Conservation (phyloP, 2,888 invertebrate genomes). For the Microctonus hyperodae region DNA sequence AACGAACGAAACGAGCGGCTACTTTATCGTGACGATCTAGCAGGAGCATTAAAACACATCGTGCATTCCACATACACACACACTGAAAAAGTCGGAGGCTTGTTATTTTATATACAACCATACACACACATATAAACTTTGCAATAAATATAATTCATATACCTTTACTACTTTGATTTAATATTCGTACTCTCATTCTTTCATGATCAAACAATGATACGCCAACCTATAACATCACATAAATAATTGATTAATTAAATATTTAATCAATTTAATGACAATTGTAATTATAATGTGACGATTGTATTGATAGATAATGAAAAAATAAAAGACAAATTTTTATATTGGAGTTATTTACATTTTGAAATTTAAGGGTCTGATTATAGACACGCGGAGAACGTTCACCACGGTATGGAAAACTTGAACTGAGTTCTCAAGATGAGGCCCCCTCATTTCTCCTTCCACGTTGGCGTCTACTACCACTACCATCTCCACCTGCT, state of each 20-base stretch:
- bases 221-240: neutral
- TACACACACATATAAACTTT: constrained; percentile 2
- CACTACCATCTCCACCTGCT: constrained; percentile 40
- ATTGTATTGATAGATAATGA: neutral
- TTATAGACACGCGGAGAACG: constrained; percentile 22
- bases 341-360: neutral
- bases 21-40: constrained; percentile 35
- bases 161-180: neutral
- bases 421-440: constrained; percentile 50
- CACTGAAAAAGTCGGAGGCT: constrained; percentile 32
- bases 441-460: constrained; percentile 45
- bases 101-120: constrained; percentile 25
- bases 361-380: neutral
- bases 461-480: constrained; percentile 32
- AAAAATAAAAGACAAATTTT: neutral
- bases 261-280: neutral
- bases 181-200: neutral
- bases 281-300: too few species aligned
- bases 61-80: constrained; percentile 40
- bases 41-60: constrained; percentile 45
- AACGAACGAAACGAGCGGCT: constrained; percentile 23
- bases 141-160: neutral
- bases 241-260: neutral
- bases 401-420: constrained; percentile 45
- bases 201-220: neutral